A percentile compares a stretch with the other conserved stretches of the same genome.
Conservation (phyloP, 2,888 invertebrate genomes). For the Ephialtes manifestator region DNA sequence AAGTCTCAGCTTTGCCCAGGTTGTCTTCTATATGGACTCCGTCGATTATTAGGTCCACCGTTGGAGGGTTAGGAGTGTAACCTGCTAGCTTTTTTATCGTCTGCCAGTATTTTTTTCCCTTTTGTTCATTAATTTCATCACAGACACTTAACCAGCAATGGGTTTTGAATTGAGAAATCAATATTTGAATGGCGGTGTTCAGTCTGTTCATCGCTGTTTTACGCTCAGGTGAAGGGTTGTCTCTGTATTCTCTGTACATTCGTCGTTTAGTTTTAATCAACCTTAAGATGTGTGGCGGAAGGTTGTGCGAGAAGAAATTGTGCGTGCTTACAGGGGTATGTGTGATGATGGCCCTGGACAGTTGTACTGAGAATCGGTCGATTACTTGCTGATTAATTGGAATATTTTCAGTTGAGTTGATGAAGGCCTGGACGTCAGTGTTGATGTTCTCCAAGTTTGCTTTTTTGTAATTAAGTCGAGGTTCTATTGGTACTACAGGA, state of each 20-base stretch:
- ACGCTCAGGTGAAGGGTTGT: not conserved
- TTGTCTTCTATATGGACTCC: no score
- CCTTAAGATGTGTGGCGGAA: constrained; percentile 5
- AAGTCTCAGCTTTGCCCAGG: no score
- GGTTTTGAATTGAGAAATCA: not conserved
- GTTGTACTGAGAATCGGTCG: not conserved
- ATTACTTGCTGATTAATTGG: not conserved
- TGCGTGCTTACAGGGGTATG: constrained; percentile 3
- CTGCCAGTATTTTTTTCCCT: constrained; percentile 51
- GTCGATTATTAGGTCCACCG: constrained; percentile 26
- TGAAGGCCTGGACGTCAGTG: not conserved
- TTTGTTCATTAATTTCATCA: constrained; percentile 32
- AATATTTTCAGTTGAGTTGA: not conserved
- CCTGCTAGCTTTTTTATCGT: constrained; percentile 37
- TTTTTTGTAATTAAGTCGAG: not conserved
- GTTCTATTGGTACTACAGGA: not conserved
- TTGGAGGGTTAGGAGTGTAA: constrained; percentile 8
- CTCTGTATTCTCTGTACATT: constrained; percentile 25
- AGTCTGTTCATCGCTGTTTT: constrained; percentile 28
- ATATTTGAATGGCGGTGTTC: not conserved
- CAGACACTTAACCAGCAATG: constrained; percentile 44
- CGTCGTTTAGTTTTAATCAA: constrained; percentile 23
- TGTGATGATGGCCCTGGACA: constrained; percentile 2
- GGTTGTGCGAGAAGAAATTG: constrained; percentile 26
- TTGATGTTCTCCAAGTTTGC: constrained; percentile 13